A percentile compares a stretch with the other conserved stretches of the same genome.
Evolutionary conservation across 2,113 vertebrate genomes (phyloP).

Genomic region (Micromys minutus): DNA sequence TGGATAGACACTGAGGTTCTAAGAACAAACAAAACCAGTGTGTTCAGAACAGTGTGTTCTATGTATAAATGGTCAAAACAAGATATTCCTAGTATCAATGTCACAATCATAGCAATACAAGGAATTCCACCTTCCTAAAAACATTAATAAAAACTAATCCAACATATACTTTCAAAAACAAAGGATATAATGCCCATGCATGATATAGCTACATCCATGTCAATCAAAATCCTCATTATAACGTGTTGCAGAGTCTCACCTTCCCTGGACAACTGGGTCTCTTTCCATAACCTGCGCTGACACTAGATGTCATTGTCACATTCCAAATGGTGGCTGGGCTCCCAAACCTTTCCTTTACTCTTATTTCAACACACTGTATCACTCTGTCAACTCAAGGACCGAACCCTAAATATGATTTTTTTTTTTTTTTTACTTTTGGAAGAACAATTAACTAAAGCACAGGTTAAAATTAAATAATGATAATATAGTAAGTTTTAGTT

Average conservation of each 20-base stretch:
- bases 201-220: background rate
- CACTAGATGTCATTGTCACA: background rate
- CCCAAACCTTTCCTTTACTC: background rate
- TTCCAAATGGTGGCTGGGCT: background rate
- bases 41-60: background rate
- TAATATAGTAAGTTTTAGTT: background rate
- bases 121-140: conserved; percentile 34
- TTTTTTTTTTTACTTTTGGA: background rate
- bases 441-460: conserved; percentile 25
- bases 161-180: conserved; percentile 33
- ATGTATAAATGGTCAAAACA: conserved; percentile 22
- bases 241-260: background rate
- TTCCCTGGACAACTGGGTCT: background rate
- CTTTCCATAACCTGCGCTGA: background rate
- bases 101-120: conserved; percentile 14
- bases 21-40: conserved; percentile 47
- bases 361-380: background rate
- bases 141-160: conserved; percentile 51
- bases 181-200: background rate
- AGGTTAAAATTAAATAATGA: background rate
- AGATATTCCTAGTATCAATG: conserved; percentile 34
- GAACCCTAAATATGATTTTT: background rate
- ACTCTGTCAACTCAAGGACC: background rate
- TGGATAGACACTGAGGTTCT: conserved; percentile 97
- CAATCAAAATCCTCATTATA: background rate